phyloP scores from a whole-genome alignment of 2,113 vertebrate genomes.

The Rousettus leschenaultii region DNA sequence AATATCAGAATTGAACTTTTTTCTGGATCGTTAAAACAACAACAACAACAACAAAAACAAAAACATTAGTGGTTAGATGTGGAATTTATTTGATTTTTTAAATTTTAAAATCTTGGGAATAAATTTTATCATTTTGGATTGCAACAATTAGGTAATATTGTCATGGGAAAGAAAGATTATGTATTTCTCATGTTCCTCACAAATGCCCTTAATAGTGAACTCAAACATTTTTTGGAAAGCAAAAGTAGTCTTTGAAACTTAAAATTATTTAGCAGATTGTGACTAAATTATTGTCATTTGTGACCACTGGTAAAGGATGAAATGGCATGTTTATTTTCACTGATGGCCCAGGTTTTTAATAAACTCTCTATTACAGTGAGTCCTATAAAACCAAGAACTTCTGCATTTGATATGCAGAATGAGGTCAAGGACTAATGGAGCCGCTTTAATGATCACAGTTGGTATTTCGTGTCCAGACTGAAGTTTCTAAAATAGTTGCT shows the following conservation, averaged over 20 bases:
- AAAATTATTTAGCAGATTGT: neutral
- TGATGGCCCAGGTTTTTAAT: constrained; percentile 24
- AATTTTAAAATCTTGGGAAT: neutral
- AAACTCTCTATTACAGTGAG: constrained; percentile 19
- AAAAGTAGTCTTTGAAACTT: constrained; percentile 21
- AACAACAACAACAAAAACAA: too few relatives aligned
- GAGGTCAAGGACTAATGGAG: constrained; percentile 68
- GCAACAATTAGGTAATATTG: neutral
- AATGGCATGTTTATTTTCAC: neutral
- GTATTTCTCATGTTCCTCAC: neutral
- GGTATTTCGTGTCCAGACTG: constrained; percentile 40
- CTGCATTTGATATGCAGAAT: constrained; percentile 45
- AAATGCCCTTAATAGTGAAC: neutral
- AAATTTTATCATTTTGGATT: neutral
- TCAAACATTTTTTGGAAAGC: neutral
- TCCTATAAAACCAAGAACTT: constrained; percentile 69
- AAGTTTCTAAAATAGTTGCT: constrained; percentile 41
- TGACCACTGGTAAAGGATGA: neutral
- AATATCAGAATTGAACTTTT: neutral
- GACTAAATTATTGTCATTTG: neutral
- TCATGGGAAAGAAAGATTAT: neutral
- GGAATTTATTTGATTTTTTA: neutral
- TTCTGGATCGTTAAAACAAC: too few relatives aligned
- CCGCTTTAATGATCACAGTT: constrained; percentile 32
- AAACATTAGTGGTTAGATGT: neutral